These are phyloP conservation scores for Meteorus cinctellus DNA, from an alignment of 2,888 invertebrate species.

Conservation along the genomic window DNA sequence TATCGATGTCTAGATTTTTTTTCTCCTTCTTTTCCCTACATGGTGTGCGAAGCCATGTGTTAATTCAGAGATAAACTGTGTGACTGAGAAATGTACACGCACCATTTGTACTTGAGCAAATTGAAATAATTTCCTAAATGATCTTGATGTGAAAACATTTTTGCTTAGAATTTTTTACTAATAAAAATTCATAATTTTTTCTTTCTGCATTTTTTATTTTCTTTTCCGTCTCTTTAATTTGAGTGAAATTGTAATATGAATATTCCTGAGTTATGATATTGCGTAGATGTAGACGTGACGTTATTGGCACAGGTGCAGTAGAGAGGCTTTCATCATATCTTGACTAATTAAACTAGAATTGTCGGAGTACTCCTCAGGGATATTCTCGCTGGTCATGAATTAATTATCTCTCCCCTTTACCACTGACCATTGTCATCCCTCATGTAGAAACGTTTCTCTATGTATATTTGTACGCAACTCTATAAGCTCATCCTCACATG, in stretches of 20 bases:
- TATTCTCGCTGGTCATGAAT: conserved; percentile 61
- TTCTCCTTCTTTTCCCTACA: conserved; percentile 39
- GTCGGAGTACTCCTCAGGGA: conserved; percentile 61
- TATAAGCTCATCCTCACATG: conserved; percentile 29
- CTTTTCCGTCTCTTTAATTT: background rate
- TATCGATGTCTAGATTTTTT: conserved; percentile 48
- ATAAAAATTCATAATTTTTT: background rate
- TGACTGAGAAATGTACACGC: conserved; percentile 25
- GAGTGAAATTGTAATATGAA: conserved; percentile 10
- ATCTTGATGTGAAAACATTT: background rate
- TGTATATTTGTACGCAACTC: conserved; percentile 14
- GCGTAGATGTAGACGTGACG: background rate
- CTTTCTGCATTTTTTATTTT: background rate
- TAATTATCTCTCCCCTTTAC: conserved; percentile 60
- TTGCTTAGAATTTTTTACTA: background rate
- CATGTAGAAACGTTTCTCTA: conserved; percentile 38
- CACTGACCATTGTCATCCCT: conserved; percentile 54
- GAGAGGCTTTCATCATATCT: conserved; percentile 65
- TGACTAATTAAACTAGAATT: conserved; percentile 67
- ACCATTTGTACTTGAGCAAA: conserved; percentile 11
- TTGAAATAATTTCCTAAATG: background rate
- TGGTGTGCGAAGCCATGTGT: conserved; percentile 59
- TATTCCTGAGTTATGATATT: conserved; percentile 29
- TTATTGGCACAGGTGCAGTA: conserved; percentile 4
- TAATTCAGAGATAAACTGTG: conserved; percentile 59